Conservation (phyloP, 1,140 invertebrate genomes). For the Cotesia typhae region DNA sequence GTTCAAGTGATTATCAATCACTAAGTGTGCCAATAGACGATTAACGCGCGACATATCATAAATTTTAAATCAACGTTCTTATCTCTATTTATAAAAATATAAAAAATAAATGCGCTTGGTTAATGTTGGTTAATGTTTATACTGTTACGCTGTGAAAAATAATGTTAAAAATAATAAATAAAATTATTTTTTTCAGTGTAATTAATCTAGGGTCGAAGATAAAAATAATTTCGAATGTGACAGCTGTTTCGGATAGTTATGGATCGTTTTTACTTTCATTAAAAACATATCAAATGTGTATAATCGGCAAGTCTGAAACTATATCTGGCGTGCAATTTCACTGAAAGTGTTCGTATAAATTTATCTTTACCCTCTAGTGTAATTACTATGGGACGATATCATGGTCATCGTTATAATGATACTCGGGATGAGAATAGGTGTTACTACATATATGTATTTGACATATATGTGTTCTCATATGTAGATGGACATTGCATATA, state of each 20-base stretch:
- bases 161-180: too few relatives aligned
- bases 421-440: neutral
- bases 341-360: conserved; percentile 28
- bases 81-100: neutral
- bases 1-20: neutral
- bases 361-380: neutral
- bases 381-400: conserved; percentile 1
- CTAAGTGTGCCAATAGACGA: conserved; percentile 19
- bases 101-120: neutral
- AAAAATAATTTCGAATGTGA: neutral
- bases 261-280: conserved; percentile 12
- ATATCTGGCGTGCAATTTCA: conserved; percentile 25
- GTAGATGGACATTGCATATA: neutral
- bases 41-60: conserved; percentile 21
- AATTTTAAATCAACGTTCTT: neutral
- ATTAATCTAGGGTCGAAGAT: neutral
- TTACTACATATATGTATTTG: neutral
- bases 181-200: too few relatives aligned
- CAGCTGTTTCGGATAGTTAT: neutral
- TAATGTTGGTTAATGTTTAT: neutral
- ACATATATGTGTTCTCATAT: conserved; percentile 5
- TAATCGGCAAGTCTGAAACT: conserved; percentile 25
- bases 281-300: conserved; percentile 25
- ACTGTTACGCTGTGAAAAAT: too few relatives aligned
- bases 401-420: conserved; percentile 5